Evolutionary conservation across 2,888 invertebrate species (phyloP).

Genomic region (Xestia xanthographa): DNA sequence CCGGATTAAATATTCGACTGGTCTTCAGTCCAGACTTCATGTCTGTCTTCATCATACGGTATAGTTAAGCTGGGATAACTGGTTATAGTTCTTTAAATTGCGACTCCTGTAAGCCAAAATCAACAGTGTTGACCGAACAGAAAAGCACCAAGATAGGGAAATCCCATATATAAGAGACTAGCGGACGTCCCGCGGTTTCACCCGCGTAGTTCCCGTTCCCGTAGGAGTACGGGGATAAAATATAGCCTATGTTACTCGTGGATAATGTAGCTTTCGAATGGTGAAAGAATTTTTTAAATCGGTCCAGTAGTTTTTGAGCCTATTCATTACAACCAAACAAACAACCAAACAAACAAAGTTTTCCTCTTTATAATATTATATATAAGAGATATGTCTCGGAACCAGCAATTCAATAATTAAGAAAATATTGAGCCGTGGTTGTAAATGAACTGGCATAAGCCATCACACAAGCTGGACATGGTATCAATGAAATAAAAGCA

Average conservation of each 20-base stretch:
- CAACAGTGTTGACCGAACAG: neutral
- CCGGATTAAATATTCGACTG: constrained; percentile 15
- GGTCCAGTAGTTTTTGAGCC: too few relatives aligned
- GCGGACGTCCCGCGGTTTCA: too few relatives aligned
- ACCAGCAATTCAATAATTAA: neutral
- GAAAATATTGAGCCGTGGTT: neutral
- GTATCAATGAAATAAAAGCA: neutral
- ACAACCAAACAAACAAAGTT: too few relatives aligned
- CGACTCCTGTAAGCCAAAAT: neutral
- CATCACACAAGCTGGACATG: neutral
- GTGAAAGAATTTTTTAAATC: too few relatives aligned
- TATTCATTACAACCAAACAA: too few relatives aligned
- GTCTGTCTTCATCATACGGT: constrained; percentile 7
- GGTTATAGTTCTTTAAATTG: neutral
- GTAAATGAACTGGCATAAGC: neutral
- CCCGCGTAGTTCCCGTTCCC: too few relatives aligned
- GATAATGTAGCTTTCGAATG: too few relatives aligned
- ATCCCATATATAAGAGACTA: too few relatives aligned
- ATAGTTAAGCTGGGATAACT: neutral
- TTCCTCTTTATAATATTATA: too few relatives aligned
- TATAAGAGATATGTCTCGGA: too few relatives aligned
- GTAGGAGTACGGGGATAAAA: too few relatives aligned
- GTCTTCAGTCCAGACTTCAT: constrained; percentile 9
- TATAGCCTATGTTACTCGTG: too few relatives aligned
- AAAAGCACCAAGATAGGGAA: neutral